Evolutionary conservation across 1,140 invertebrate genomes (phyloP).

Genomic region (Listronotus oregonensis): DNA sequence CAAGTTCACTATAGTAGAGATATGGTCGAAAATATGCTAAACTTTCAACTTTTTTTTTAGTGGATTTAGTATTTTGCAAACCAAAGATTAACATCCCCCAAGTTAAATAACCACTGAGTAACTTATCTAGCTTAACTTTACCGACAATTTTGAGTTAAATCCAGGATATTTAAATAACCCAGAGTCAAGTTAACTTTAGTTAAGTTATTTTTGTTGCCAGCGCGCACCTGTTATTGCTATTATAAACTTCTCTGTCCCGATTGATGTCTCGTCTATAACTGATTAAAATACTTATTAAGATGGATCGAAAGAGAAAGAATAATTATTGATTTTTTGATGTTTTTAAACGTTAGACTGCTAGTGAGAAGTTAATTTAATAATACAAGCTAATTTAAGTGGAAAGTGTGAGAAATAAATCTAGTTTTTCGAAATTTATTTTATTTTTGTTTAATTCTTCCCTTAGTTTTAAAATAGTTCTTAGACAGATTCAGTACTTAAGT

Average conservation of each 20-base stretch:
- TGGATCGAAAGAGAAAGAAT: constrained; percentile 16
- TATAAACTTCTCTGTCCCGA: neutral
- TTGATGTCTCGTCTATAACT: neutral
- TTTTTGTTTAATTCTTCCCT: neutral
- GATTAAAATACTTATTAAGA: constrained; percentile 3
- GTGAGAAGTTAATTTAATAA: constrained; percentile 29
- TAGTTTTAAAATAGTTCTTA: neutral
- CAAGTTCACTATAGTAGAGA: too few species aligned
- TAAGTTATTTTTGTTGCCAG: neutral
- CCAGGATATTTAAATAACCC: too few species aligned
- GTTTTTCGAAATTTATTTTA: constrained; percentile 17
- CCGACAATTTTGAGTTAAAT: too few species aligned
- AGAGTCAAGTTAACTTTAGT: neutral
- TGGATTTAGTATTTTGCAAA: too few species aligned
- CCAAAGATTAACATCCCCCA: neutral
- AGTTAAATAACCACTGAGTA: neutral
- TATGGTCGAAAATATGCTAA: too few species aligned
- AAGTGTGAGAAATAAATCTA: constrained; percentile 27
- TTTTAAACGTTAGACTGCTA: constrained; percentile 34
- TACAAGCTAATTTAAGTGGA: constrained; percentile 28
- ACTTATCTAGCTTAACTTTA: neutral
- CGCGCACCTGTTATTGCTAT: too few species aligned
- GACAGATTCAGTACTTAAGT: too few species aligned
- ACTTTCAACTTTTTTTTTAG: too few species aligned
- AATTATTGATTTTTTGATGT: constrained; percentile 32